These are phyloP conservation scores for Aspidoscelis tigris DNA, from an alignment of 2,113 vertebrate genomes.

Conservation along the genomic window DNA sequence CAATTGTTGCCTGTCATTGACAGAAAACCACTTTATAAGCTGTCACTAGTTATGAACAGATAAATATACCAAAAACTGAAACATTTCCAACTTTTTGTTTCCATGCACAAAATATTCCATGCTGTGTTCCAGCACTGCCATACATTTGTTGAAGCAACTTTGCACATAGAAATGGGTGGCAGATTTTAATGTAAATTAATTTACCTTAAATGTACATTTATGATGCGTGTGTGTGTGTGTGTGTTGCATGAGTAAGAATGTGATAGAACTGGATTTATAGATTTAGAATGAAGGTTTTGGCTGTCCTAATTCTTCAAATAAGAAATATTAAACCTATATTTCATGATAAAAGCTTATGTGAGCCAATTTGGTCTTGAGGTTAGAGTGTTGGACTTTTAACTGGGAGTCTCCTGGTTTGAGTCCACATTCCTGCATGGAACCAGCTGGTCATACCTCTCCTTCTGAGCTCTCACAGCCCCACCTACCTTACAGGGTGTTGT, in stretches of 20 bases:
- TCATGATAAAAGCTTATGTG: constrained; percentile 63
- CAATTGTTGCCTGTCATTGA: no score
- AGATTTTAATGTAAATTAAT: constrained; percentile 7
- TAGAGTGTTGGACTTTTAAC: no score
- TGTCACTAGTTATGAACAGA: background rate
- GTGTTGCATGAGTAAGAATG: constrained; percentile 40
- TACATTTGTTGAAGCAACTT: background rate
- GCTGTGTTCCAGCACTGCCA: background rate
- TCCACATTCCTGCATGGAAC: no score
- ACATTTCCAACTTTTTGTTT: background rate
- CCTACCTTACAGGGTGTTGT: no score
- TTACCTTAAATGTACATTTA: constrained; percentile 37
- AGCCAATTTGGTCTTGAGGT: no score
- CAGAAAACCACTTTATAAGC: background rate
- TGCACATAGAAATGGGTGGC: background rate
- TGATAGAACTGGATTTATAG: constrained; percentile 60
- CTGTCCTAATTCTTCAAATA: constrained; percentile 51
- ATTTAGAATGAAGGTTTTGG: constrained; percentile 60
- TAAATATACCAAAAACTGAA: background rate
- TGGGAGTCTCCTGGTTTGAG: no score
- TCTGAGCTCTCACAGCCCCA: no score
- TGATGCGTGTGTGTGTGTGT: constrained; percentile 18
- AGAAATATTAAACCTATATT: constrained; percentile 61
- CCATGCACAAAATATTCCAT: background rate
- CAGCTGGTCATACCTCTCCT: no score